phyloP scores from a whole-genome alignment of 2,113 vertebrate genomes.

The Cricetomys ansorgei region DNA sequence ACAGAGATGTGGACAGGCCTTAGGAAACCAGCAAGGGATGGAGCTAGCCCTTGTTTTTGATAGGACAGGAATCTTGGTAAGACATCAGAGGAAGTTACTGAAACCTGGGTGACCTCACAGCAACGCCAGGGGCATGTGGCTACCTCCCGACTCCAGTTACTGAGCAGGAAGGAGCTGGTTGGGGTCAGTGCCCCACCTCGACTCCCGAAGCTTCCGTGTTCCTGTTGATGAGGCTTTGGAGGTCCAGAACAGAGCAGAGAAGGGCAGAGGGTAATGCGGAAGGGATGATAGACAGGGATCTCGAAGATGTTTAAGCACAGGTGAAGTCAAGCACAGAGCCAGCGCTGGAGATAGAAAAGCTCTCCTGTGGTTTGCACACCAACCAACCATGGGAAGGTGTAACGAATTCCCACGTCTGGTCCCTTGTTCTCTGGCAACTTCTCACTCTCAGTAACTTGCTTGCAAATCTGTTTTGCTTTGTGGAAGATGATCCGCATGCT shows the following conservation, averaged over 20 bases:
- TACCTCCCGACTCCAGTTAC: not conserved
- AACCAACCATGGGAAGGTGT: not conserved
- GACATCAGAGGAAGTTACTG: not conserved
- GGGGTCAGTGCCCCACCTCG: not conserved
- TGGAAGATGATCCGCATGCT: not conserved
- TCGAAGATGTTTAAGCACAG: not conserved
- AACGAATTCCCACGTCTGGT: conserved; percentile 23
- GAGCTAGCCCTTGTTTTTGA: not conserved
- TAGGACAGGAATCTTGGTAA: not conserved
- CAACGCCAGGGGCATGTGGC: not conserved
- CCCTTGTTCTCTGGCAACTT: conserved; percentile 20
- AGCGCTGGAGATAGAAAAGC: not conserved
- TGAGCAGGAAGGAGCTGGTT: not conserved
- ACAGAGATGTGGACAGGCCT: conserved; percentile 1
- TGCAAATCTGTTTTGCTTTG: conserved; percentile 58
- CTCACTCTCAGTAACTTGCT: not conserved
- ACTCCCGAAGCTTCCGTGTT: not conserved
- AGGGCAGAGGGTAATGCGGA: not conserved
- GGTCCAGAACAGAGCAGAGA: not conserved
- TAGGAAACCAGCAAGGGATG: not conserved
- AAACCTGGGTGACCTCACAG: not conserved
- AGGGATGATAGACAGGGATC: not conserved
- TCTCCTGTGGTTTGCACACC: not conserved
- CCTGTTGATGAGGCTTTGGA: not conserved
- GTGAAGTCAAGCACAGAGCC: not conserved